These are phyloP conservation scores for Hesperia comma DNA, from an alignment of 2,888 invertebrate genomes.

Conservation along the genomic window DNA sequence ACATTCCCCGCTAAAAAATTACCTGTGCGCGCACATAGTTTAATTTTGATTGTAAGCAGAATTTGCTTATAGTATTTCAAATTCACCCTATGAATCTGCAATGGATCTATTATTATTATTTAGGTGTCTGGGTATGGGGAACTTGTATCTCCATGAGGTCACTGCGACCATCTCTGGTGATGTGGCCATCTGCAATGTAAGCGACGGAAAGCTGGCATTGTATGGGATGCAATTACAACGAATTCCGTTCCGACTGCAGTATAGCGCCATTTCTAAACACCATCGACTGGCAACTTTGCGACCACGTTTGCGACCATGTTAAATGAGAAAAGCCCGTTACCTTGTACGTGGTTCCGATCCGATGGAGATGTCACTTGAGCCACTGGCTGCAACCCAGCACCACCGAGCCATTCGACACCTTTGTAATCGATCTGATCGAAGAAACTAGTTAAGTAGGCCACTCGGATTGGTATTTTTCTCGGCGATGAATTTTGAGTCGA, in stretches of 20 bases:
- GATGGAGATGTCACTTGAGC: slow-evolving; percentile 61
- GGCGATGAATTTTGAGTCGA: slow-evolving; percentile 16
- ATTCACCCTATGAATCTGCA: too few relatives aligned
- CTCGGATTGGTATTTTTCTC: slow-evolving; percentile 32
- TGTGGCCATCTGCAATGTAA: too few relatives aligned
- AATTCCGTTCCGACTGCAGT: slow-evolving; percentile 39
- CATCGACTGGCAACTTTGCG: not conserved
- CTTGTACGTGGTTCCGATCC: slow-evolving; percentile 68
- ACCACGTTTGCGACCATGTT: not conserved
- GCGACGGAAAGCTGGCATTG: too few relatives aligned
- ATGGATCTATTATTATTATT: too few relatives aligned
- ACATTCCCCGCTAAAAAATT: too few relatives aligned
- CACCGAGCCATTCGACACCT: slow-evolving; percentile 54
- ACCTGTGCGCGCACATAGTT: too few relatives aligned
- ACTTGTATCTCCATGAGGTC: too few relatives aligned
- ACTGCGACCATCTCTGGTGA: too few relatives aligned
- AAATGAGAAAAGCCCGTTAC: slow-evolving; percentile 48
- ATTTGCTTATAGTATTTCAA: too few relatives aligned
- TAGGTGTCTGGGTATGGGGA: too few relatives aligned
- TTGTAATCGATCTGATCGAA: slow-evolving; percentile 49
- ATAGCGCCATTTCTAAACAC: slow-evolving; percentile 8
- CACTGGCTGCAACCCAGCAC: slow-evolving; percentile 54
- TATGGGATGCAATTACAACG: too few relatives aligned
- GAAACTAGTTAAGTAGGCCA: slow-evolving; percentile 44
- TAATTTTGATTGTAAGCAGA: too few relatives aligned